Evolutionary conservation across 2,113 vertebrate genomes (phyloP).

Genomic region (Lutjanus erythropterus): DNA sequence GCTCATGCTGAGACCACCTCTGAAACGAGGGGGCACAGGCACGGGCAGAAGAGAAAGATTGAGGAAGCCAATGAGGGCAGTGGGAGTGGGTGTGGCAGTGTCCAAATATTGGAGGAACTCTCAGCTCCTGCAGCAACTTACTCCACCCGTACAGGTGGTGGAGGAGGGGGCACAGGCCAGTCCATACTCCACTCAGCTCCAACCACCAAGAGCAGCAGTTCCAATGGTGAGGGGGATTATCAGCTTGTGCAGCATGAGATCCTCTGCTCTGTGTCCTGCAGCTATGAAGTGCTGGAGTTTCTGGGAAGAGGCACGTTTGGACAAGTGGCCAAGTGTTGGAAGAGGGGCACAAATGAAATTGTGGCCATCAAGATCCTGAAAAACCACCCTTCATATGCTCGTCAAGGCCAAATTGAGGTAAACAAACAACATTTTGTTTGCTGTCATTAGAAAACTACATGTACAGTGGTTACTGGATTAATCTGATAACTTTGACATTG

Average conservation of each 20-base stretch:
- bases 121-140: conserved; percentile 94
- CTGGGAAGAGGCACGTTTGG: conserved; percentile 96
- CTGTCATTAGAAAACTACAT: neutral
- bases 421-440: neutral
- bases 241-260: conserved; percentile 98
- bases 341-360: conserved; percentile 98
- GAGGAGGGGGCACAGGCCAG: conserved; percentile 90
- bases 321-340: conserved; percentile 99
- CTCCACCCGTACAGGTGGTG: conserved; percentile 94
- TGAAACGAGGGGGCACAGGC: conserved; percentile 85
- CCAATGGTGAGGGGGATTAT: conserved; percentile 97
- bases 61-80: conserved; percentile 87
- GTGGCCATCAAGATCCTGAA: conserved; percentile 99
- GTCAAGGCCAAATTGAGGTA: conserved; percentile 99
- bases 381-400: conserved; percentile 97
- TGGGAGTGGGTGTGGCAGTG: conserved; percentile 92
- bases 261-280: conserved; percentile 96
- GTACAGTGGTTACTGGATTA: neutral
- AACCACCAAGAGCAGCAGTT: conserved; percentile 96
- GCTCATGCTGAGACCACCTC: conserved; percentile 53
- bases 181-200: conserved; percentile 88
- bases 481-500: neutral
- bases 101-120: conserved; percentile 98
- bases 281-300: conserved; percentile 98
- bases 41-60: conserved; percentile 96